Percentiles rank a stretch among this genome's conserved stretches.
These are phyloP conservation scores for Indicator indicator DNA, from an alignment of 2,113 vertebrate species.

Conservation along the genomic window DNA sequence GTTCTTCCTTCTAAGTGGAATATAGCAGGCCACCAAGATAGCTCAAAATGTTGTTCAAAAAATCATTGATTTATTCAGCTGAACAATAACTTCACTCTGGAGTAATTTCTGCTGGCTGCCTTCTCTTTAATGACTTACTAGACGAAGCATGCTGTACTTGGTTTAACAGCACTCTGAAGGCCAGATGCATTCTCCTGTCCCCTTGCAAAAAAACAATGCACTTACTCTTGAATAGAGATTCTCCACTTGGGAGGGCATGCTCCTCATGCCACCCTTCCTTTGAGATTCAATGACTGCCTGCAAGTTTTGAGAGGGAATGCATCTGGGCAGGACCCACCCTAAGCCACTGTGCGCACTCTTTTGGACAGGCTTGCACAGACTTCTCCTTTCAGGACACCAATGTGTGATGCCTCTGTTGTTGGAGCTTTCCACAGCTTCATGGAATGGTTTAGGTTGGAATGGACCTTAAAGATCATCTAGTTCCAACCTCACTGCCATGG, in stretches of 20 bases:
- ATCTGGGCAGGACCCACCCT: not conserved
- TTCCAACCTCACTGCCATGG: no score
- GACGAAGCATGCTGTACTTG: not conserved
- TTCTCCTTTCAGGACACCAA: not conserved
- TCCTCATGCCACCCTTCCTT: not conserved
- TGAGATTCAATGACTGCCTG: not conserved
- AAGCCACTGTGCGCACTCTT: not conserved
- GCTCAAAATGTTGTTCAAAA: not conserved
- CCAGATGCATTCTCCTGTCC: not conserved
- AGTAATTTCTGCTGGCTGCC: not conserved
- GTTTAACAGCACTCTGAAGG: not conserved
- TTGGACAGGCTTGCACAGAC: not conserved
- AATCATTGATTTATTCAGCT: not conserved
- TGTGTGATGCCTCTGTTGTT: not conserved
- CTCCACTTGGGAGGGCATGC: not conserved
- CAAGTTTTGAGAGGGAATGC: not conserved
- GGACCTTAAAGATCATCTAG: no score
- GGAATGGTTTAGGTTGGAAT: no score
- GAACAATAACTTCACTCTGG: not conserved
- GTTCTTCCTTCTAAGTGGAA: not conserved
- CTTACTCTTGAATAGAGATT: not conserved
- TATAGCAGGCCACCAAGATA: constrained; percentile 2
- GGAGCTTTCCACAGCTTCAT: not conserved
- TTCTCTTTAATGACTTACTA: not conserved
- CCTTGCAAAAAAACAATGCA: not conserved